These are phyloP conservation scores for mouse (Mus musculus) DNA, from an alignment of 2,113 vertebrate genomes.

Conservation along the genomic window DNA sequence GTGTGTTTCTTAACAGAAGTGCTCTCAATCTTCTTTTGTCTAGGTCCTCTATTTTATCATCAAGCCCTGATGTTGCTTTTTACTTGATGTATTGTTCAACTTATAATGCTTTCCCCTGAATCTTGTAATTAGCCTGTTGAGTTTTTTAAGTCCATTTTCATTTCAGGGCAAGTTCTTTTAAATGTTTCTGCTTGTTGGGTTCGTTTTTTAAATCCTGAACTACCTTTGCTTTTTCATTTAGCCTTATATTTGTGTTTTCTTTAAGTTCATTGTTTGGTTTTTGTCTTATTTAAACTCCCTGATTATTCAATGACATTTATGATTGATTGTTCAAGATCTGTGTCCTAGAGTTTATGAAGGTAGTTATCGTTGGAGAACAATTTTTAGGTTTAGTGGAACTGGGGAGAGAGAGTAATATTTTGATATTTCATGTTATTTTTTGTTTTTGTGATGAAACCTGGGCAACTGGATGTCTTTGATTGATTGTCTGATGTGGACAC, in stretches of 20 bases:
- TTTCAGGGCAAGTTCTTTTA: not conserved
- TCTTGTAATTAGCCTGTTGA: not conserved
- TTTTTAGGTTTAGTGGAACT: not conserved
- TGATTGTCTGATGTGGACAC: not conserved
- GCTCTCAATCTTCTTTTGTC: not conserved
- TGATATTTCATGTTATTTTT: not conserved
- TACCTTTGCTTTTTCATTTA: not conserved
- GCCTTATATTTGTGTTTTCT: not conserved
- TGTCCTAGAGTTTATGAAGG: not conserved
- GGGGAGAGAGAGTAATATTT: not conserved
- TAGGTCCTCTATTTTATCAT: not conserved
- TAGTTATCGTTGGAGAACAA: not conserved
- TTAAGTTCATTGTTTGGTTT: not conserved
- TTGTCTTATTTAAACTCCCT: not conserved
- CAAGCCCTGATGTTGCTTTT: not conserved
- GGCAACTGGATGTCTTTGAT: not conserved
- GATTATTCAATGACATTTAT: not conserved
- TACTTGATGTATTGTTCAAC: not conserved
- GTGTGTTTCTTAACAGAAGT: not conserved
- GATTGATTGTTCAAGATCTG: not conserved
- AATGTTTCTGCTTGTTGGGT: not conserved
- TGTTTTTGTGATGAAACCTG: not conserved
- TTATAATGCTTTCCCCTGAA: not conserved
- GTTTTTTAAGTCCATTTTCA: not conserved
- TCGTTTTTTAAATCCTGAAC: not conserved